Conservation (phyloP, 2,113 vertebrate species). For the Asarcornis scutulata region DNA sequence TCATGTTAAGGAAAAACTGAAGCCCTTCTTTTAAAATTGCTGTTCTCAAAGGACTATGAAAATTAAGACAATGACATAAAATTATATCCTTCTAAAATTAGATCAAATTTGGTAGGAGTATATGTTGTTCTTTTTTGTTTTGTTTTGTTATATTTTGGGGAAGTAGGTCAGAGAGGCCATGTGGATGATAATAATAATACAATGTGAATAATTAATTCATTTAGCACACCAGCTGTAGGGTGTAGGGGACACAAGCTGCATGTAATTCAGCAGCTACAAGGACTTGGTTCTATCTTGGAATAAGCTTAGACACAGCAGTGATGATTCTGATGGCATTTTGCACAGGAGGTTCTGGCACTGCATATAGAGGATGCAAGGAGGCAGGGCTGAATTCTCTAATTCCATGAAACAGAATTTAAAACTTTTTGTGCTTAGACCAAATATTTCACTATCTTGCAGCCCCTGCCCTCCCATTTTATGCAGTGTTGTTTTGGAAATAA, state of each 20-base stretch:
- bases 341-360: background rate
- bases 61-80: background rate
- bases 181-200: background rate
- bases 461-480: background rate
- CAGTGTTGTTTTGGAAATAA: background rate
- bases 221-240: background rate
- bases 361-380: background rate
- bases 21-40: background rate
- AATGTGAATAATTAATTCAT: conserved; percentile 27
- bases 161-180: background rate
- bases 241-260: background rate
- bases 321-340: background rate
- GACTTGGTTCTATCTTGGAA: background rate
- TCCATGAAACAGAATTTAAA: background rate
- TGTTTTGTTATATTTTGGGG: background rate
- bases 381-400: background rate
- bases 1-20: background rate
- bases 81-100: background rate
- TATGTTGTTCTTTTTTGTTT: background rate
- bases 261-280: background rate
- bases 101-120: background rate
- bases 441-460: background rate
- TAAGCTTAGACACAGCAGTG: background rate
- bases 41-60: background rate
- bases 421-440: background rate